Base-by-base conservation (phyloP, 2,113 vertebrate species). In the human region DNA sequence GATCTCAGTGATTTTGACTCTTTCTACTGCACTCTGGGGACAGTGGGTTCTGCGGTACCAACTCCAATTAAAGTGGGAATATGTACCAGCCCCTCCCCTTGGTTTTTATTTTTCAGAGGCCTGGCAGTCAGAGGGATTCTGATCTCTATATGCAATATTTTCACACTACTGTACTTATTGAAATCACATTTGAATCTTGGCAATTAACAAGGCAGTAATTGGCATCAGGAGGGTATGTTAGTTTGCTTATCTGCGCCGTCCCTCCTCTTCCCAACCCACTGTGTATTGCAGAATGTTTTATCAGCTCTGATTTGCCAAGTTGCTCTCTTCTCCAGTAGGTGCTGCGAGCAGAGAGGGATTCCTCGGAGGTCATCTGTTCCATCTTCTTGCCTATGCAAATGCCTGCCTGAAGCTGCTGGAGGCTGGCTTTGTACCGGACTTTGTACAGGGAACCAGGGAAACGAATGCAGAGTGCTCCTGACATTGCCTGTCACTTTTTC, bases 131-230 rank as follows among this genome's bases (percentile, higher is more conserved):
- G 30, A 84, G 50, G 35, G 8, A 76, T 23, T 61, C 5, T 61
- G 87, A 38, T 93, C 52, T 89, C 30, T 17, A 52, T 18, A 38
- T 72, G 20, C 27, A 92, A 32, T 48, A 68, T 35, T 68, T 87
- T 80, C 32, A 83, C 30, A 35, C 13, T 9, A 68, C 16, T 87
- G 11, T 84, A 7, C 4, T 84, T 32, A 66, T 61, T 84, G 76
- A 83, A 90, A 61, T 80, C 11, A 68, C 8, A 55, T 70, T 95
- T 96, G 64, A 95, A 83, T 91, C 32, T 10, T 87, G 32, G 17
- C 81, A 80, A 43, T 93, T 91, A 90, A 50, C 27, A 79, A 90
- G 94, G 22, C 40, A 78, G 64, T 87, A 2, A 48, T 90, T 94
- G 50, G 16, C 27, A 83, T 64, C 17, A 22, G 10, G 35, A 82